Conservation (phyloP, 2,113 vertebrate species). For the Bostrychus sinensis region DNA sequence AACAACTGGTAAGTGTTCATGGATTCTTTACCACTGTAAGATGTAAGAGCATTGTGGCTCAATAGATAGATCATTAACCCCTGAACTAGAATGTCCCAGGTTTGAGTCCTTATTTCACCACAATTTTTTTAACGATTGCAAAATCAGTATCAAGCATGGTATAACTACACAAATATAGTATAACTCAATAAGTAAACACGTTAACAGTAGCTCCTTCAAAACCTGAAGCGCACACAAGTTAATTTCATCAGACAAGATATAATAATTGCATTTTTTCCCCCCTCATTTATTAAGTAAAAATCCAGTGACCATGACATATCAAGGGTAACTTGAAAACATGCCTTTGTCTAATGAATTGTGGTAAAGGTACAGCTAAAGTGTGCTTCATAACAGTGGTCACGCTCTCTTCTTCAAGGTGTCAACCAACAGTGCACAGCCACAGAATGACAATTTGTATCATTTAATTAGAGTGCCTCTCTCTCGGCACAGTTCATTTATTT, state of each 20-base stretch:
- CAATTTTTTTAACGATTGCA: too few relatives aligned
- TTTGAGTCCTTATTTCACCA: too few relatives aligned
- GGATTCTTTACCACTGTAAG: too few relatives aligned
- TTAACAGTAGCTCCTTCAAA: too few relatives aligned
- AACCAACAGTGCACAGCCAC: conserved; percentile 52
- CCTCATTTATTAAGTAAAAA: too few relatives aligned
- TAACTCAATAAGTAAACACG: too few relatives aligned
- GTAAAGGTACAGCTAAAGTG: conserved; percentile 32
- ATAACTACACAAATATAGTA: too few relatives aligned
- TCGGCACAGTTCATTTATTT: conserved; percentile 76
- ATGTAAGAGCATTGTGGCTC: too few relatives aligned
- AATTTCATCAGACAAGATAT: neutral
- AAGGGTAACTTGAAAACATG: neutral
- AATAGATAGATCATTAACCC: too few relatives aligned
- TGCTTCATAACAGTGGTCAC: conserved; percentile 32
- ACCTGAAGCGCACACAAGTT: neutral
- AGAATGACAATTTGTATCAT: conserved; percentile 78
- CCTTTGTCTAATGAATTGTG: conserved; percentile 35
- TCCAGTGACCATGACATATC: neutral
- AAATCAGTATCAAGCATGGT: too few relatives aligned
- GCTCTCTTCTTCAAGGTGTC: conserved; percentile 54
- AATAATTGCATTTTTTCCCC: neutral
- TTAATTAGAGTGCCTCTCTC: conserved; percentile 75
- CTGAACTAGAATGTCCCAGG: too few relatives aligned
- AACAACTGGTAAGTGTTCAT: too few relatives aligned